Percentiles rank a stretch among this genome's conserved stretches.
These are phyloP conservation scores for Spea hammondii DNA, from an alignment of 2,797 vertebrate genomes.

Conservation along the genomic window DNA sequence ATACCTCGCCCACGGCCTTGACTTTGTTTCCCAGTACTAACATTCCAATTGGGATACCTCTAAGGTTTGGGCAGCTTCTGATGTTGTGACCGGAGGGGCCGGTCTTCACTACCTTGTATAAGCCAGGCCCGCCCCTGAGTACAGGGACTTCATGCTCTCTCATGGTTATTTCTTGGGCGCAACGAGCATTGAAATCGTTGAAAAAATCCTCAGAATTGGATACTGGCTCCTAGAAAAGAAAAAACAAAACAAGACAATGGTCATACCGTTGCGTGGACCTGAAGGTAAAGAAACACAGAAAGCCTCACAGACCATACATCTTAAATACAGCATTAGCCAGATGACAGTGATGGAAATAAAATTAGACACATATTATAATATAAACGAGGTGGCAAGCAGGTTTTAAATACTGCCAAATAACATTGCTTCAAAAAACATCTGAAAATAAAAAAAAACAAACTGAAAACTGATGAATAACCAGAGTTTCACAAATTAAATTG, in stretches of 20 bases:
- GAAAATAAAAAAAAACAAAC: background rate
- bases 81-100: constrained; percentile 99
- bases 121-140: constrained; percentile 92
- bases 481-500: no score
- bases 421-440: background rate
- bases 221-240: constrained; percentile 90
- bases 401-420: no score
- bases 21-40: constrained; percentile 99
- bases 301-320: no score
- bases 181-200: constrained; percentile 91
- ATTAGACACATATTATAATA: no score
- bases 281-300: background rate
- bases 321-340: background rate
- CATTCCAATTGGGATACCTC: constrained; percentile 99
- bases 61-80: constrained; percentile 99
- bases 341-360: background rate
- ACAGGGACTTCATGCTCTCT: constrained; percentile 85
- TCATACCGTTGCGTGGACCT: background rate
- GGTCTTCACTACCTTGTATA: constrained; percentile 99
- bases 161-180: constrained; percentile 87
- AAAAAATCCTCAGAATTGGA: constrained; percentile 90
- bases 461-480: background rate
- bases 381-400: no score
- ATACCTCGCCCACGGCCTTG: constrained; percentile 99
- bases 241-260: constrained; percentile 59